A percentile compares a stretch with the other conserved stretches of the same genome.
phyloP scores from a whole-genome alignment of 2,888 invertebrate species.

The Tenthredo notha region DNA sequence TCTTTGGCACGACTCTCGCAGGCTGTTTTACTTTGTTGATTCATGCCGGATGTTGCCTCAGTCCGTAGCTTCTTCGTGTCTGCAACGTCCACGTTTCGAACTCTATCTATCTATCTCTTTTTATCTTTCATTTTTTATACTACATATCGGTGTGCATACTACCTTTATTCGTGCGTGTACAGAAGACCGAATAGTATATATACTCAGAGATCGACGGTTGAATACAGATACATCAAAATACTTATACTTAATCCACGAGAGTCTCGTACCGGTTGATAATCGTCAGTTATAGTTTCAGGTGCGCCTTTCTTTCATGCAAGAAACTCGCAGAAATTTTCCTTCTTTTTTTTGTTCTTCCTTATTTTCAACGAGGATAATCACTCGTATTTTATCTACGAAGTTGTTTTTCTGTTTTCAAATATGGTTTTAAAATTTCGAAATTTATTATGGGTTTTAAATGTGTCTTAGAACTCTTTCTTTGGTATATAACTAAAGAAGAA shows the following conservation, averaged over 20 bases:
- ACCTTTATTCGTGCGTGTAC: conserved; percentile 7
- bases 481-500: neutral
- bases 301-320: neutral
- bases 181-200: conserved; percentile 5
- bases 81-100: conserved; percentile 13
- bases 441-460: neutral
- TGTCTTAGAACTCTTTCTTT: neutral
- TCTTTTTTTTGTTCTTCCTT: too few relatives aligned
- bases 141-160: neutral
- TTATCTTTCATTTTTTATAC: neutral
- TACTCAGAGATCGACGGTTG: conserved; percentile 25
- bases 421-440: neutral
- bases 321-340: neutral
- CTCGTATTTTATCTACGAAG: too few relatives aligned
- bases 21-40: conserved; percentile 73
- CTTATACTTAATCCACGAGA: neutral
- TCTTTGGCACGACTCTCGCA: conserved; percentile 50
- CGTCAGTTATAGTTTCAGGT: neutral
- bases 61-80: conserved; percentile 56
- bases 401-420: too few relatives aligned
- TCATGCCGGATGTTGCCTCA: conserved; percentile 77
- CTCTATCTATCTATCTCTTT: neutral
- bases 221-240: conserved; percentile 43
- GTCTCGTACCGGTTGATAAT: neutral
- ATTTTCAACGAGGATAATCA: too few relatives aligned